These are phyloP conservation scores for Proctacanthus coquilletti DNA, from an alignment of 1,140 invertebrate species.

Conservation along the genomic window DNA sequence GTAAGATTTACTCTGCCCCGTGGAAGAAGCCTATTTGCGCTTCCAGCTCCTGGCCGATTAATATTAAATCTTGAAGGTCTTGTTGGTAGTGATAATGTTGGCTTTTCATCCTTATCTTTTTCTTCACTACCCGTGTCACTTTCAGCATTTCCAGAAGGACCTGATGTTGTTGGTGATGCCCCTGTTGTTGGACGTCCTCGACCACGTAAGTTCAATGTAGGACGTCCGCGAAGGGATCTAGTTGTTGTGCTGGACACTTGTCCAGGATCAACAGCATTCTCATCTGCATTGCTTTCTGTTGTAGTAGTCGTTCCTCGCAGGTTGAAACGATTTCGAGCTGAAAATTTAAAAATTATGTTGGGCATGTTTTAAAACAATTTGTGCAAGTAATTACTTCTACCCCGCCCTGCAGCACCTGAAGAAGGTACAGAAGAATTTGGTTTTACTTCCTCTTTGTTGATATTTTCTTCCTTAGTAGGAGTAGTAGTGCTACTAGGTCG, in stretches of 20 bases:
- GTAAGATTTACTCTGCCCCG: conserved; percentile 16
- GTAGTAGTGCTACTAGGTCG: conserved; percentile 17
- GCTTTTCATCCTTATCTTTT: conserved; percentile 31
- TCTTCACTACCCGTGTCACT: conserved; percentile 29
- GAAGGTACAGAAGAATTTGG: conserved; percentile 20
- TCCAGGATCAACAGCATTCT: conserved; percentile 17
- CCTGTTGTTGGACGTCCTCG: conserved; percentile 32
- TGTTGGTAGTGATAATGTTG: conserved; percentile 29
- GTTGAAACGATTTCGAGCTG: conserved; percentile 28
- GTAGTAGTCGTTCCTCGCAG: conserved; percentile 18
- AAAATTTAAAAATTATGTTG: conserved; percentile 1
- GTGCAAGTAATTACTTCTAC: conserved; percentile 18
- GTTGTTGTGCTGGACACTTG: conserved; percentile 28
- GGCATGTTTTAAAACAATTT: not conserved
- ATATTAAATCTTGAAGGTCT: conserved; percentile 24
- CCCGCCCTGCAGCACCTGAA: conserved; percentile 15
- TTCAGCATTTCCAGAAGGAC: conserved; percentile 17
- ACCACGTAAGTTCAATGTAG: conserved; percentile 36
- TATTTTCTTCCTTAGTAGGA: conserved; percentile 19
- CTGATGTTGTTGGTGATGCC: conserved; percentile 32
- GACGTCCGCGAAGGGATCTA: conserved; percentile 34
- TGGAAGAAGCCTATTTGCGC: conserved; percentile 17
- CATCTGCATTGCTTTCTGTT: conserved; percentile 16
- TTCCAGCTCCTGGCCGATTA: conserved; percentile 14
- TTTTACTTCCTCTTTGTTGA: conserved; percentile 30